Percentiles rank a stretch among this genome's conserved stretches.
These are phyloP conservation scores for Xanthia icteritia DNA, from an alignment of 2,888 invertebrate species.

Conservation along the genomic window DNA sequence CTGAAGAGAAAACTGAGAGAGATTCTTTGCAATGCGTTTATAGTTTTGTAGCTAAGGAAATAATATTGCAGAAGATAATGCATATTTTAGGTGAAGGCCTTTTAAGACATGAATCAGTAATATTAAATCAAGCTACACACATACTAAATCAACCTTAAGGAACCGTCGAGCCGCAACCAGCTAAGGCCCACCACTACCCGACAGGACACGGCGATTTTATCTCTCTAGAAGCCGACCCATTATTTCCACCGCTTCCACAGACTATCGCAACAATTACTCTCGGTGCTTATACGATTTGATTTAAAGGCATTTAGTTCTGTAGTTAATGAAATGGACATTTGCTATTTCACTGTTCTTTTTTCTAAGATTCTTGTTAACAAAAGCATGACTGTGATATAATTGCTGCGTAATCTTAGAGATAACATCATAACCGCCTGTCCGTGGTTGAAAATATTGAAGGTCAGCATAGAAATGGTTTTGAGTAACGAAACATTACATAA, in stretches of 20 bases:
- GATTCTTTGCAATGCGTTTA: slow-evolving; percentile 20
- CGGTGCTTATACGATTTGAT: slow-evolving; percentile 64
- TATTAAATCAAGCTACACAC: slow-evolving; percentile 41
- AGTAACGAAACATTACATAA: slow-evolving; percentile 52
- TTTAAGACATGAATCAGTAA: slow-evolving; percentile 28
- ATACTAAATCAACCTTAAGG: slow-evolving; percentile 53
- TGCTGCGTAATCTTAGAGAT: slow-evolving; percentile 55
- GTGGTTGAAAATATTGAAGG: slow-evolving; percentile 56
- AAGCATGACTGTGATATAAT: slow-evolving; percentile 52
- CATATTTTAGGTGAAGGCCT: slow-evolving; percentile 14
- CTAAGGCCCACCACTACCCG: slow-evolving; percentile 62
- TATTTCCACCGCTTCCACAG: slow-evolving; percentile 73
- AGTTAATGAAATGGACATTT: slow-evolving; percentile 53
- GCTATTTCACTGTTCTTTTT: slow-evolving; percentile 34
- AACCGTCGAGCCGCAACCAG: slow-evolving; percentile 40
- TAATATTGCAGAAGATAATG: slow-evolving; percentile 8
- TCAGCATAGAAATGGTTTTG: slow-evolving; percentile 37
- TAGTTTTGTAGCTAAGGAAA: slow-evolving; percentile 3
- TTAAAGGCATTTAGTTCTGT: slow-evolving; percentile 55
- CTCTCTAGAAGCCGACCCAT: slow-evolving; percentile 77
- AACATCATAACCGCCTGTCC: slow-evolving; percentile 49
- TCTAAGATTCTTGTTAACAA: slow-evolving; percentile 38
- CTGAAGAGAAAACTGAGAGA: background rate
- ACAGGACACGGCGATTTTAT: slow-evolving; percentile 78
- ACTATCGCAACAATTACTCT: slow-evolving; percentile 69